Percentiles rank a stretch among this genome's conserved stretches.
phyloP scores from a whole-genome alignment of 30 jellyfish, hydroid and myxozoan genomes.

The Hydractinia echinata region DNA sequence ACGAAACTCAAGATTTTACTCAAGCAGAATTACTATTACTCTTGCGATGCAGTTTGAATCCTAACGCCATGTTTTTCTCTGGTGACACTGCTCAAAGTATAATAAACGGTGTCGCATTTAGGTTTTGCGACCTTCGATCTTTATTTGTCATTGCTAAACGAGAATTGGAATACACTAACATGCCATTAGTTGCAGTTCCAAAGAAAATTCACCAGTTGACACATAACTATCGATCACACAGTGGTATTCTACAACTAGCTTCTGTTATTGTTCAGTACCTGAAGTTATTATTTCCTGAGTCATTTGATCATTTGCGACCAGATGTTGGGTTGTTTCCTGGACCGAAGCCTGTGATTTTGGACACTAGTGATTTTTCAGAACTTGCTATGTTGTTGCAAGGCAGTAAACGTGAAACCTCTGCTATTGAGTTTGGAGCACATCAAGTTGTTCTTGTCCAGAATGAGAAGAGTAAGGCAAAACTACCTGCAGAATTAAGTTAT shows the following conservation, averaged over 20 bases:
- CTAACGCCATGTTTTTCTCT: slow-evolving; percentile 70
- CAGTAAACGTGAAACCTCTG: slow-evolving; percentile 65
- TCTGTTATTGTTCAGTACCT: slow-evolving; percentile 56
- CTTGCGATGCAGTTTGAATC: slow-evolving; percentile 59
- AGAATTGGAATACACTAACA: slow-evolving; percentile 26
- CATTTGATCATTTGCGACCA: slow-evolving; percentile 57
- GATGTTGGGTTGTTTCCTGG: slow-evolving; percentile 85
- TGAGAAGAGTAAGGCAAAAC: slow-evolving; percentile 57
- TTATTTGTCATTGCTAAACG: slow-evolving; percentile 47
- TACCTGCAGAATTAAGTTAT: slow-evolving; percentile 66
- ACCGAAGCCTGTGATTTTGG: slow-evolving; percentile 82
- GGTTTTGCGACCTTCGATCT: slow-evolving; percentile 70
- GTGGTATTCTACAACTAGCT: slow-evolving; percentile 65
- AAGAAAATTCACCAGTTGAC: slow-evolving; percentile 53
- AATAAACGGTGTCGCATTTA: slow-evolving; percentile 71
- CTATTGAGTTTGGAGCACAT: slow-evolving; percentile 90
- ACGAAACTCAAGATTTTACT: slow-evolving; percentile 87
- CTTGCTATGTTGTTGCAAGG: slow-evolving; percentile 72
- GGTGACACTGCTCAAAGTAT: slow-evolving; percentile 96
- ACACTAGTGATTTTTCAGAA: slow-evolving; percentile 59
- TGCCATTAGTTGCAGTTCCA: slow-evolving; percentile 42
- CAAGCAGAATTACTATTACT: slow-evolving; percentile 67
- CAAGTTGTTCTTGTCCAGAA: slow-evolving; percentile 77
- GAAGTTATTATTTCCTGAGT: slow-evolving; percentile 54
- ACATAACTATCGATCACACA: slow-evolving; percentile 83